Base-by-base conservation (phyloP, 1,140 invertebrate species). In the Caerostris extrusa region DNA sequence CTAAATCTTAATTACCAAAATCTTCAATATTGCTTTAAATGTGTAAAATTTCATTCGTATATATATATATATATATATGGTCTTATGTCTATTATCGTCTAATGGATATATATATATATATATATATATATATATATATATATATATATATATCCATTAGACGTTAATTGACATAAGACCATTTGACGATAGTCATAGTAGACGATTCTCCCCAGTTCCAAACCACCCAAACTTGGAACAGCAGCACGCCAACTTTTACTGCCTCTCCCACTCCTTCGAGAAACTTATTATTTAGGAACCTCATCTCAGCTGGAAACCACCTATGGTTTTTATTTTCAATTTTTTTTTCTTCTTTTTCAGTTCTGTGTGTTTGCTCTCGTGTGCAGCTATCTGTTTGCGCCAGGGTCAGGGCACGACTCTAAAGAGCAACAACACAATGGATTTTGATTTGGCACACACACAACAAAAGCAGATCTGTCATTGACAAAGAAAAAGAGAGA, bases 361-460 rank as follows among this genome's bases (percentile, higher is more conserved):
- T 12, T 64, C 19, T 50, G 71, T 12, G 71, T 77, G 71, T 77
- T 77, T 77, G 71, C 71, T 34, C 71, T 77, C 71, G 71, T 77
- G 71, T 77, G 71, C 71, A 77, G 53, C 71, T 50, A 34, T 77
- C 71, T 77, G 71, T 77, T 77, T 77, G 71, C 53, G 50, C 5
- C 61, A 14, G 14, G 71, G 71, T 77, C 71, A 77, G 71, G 71
- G 71, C 71, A 77, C 8, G 61, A n/a, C 61, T 67, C 61, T n/a
- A 12, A 3, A n/a, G 61, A 4, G 61, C 8, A 53, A 10, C 10
- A 77, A 77, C 71, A 77, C 71, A 77, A 77, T 77, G 53, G 71
- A 77, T 12, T 77, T 53, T 34, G 50, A 53, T 77, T 77, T 34
- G 71, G 53, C 71, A 77, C 12, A 12, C 34, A 50, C 34, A 19